Base-by-base conservation (phyloP, 1,140 invertebrate species). In the Drosophila kikkawai region DNA sequence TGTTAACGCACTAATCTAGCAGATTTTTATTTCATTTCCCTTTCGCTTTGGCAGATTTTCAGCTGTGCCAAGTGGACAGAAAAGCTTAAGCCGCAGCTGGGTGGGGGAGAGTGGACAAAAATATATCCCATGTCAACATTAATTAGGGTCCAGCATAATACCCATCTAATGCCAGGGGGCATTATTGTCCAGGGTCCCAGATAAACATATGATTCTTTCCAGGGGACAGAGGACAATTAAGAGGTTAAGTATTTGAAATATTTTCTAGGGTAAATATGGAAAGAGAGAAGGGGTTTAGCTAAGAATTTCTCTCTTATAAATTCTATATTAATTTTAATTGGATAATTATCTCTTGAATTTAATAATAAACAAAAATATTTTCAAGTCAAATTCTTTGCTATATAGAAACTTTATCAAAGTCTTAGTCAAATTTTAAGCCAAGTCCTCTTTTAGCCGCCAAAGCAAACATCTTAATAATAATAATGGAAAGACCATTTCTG, bases 81-180 rank as follows among this genome's bases (percentile, higher is more conserved):
- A 47, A 41, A 57, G 64, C 57, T 61, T 58, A 75, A 34, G 78
- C 45, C 9, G 8, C 17, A 57, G 36, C 19, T 32, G 51, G 42
- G 50, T 32, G 51, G 42, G 50, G 4, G 8, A 34, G 41, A 13
- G 12, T 6, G 9, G n/a, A 26, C 26, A 22, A 41, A 70, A 45
- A 68, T 75, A 80, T 78, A 81, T 74, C 84, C 84, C 78, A 88
- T 88, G 85, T 90, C 84, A 88, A 90, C 84, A 75, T 79, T 90
- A 88, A 88, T 88, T 88, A 90, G 80, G 84, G 85, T 90, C 74
- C 69, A 44, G 74, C 53, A 78, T 86, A 78, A 81, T 85, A 74
- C 82, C 56, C 73, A 70, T 81, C 74, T 74, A 85, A 77, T 74
- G 45, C 67, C 29, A 12, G 4, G 15, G 15, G 19, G 44, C 44